Evolutionary conservation across 2,888 invertebrate genomes (phyloP).

Genomic region (Scrobipalpa atriplicella): DNA sequence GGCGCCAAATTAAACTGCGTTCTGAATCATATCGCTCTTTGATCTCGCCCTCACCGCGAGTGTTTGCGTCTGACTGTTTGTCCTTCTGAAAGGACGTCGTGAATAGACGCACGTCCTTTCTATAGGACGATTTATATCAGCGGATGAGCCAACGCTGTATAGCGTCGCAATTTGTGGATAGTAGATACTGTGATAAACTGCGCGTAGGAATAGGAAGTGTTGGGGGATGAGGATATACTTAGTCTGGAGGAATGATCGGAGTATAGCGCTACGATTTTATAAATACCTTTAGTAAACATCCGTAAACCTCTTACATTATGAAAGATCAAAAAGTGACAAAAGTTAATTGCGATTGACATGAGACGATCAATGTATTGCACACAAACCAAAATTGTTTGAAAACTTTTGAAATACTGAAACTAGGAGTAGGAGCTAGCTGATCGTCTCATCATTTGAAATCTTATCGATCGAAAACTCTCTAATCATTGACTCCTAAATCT

Average conservation of each 20-base stretch:
- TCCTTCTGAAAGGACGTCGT: slow-evolving; percentile 31
- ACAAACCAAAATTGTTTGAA: too few relatives aligned
- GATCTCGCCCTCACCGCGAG: slow-evolving; percentile 33
- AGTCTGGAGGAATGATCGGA: not conserved
- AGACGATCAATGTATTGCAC: too few relatives aligned
- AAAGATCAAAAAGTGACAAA: too few relatives aligned
- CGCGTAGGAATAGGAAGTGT: slow-evolving; percentile 19
- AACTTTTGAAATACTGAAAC: too few relatives aligned
- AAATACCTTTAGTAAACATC: too few relatives aligned
- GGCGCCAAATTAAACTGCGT: slow-evolving; percentile 37
- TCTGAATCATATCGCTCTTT: slow-evolving; percentile 38
- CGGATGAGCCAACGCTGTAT: slow-evolving; percentile 20
- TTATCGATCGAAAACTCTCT: too few relatives aligned
- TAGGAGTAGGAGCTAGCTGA: too few relatives aligned
- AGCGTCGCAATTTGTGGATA: slow-evolving; percentile 36
- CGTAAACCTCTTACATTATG: too few relatives aligned
- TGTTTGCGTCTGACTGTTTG: slow-evolving; percentile 32
- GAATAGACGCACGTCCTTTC: slow-evolving; percentile 27
- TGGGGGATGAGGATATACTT: not conserved
- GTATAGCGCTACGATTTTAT: too few relatives aligned
- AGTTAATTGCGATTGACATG: too few relatives aligned
- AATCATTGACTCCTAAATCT: too few relatives aligned
- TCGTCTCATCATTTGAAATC: too few relatives aligned
- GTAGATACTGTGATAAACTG: slow-evolving; percentile 33
- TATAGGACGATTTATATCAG: slow-evolving; percentile 33